These are phyloP conservation scores for Cervus canadensis DNA, from an alignment of 2,113 vertebrate species.

Conservation along the genomic window DNA sequence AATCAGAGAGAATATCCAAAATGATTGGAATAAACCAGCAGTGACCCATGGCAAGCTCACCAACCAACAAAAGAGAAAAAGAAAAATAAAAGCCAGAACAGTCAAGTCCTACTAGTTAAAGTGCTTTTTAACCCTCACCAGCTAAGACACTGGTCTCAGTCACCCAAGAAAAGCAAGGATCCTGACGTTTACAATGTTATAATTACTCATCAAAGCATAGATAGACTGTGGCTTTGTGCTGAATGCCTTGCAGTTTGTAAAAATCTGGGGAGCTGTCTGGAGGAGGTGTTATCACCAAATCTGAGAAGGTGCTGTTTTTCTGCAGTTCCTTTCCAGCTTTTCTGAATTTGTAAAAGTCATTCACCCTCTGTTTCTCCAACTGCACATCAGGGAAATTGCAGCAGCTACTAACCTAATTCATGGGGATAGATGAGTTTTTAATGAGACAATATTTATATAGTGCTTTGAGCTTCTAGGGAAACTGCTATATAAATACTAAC, in stretches of 20 bases:
- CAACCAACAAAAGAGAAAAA: not conserved
- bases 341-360: constrained; percentile 34
- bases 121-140: not conserved
- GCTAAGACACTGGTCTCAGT: not conserved
- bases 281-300: not conserved
- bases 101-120: not conserved
- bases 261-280: not conserved
- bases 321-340: not conserved
- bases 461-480: constrained; percentile 36
- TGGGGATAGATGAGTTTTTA: constrained; percentile 44
- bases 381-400: constrained; percentile 26
- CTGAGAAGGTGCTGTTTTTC: not conserved
- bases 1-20: constrained; percentile 4
- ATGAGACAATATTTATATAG: constrained; percentile 61
- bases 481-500: constrained; percentile 52
- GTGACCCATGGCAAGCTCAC: not conserved
- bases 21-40: not conserved
- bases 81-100: not conserved
- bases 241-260: not conserved
- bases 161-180: not conserved
- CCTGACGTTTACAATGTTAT: not conserved
- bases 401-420: constrained; percentile 19
- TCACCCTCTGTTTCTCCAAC: constrained; percentile 46
- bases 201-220: not conserved
- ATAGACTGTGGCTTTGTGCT: not conserved